Evolutionary conservation across 2,113 vertebrate species (phyloP).

Genomic region (Phocoena phocoena): DNA sequence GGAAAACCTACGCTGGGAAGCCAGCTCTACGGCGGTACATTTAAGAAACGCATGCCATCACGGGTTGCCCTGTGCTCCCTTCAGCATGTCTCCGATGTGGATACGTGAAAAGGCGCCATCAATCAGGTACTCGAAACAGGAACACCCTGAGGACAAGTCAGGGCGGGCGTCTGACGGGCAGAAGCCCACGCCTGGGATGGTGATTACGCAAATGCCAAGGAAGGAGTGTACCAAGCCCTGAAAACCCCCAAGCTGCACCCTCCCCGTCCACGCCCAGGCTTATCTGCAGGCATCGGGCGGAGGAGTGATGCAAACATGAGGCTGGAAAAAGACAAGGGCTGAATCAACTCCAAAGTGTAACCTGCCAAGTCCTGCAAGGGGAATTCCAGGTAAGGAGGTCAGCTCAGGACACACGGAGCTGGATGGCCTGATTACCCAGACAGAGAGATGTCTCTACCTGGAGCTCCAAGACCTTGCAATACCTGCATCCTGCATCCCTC

Average conservation of each 20-base stretch:
- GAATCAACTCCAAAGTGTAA: accelerated
- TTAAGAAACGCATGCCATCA: not conserved
- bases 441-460: no score
- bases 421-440: not conserved
- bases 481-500: not conserved
- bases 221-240: accelerated
- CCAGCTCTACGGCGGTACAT: not conserved
- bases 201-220: not conserved
- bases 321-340: no score
- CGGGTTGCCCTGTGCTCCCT: no score
- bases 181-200: not conserved
- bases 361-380: not conserved
- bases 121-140: no score
- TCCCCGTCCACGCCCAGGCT: accelerated
- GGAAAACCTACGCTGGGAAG: not conserved
- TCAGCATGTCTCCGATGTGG: not conserved
- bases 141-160: not conserved
- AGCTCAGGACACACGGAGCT: not conserved
- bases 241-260: not conserved
- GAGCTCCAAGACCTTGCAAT: not conserved
- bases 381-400: not conserved
- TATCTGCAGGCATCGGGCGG: not conserved
- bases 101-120: not conserved
- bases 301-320: accelerated
- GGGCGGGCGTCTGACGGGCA: not conserved